A percentile compares a stretch with the other conserved stretches of the same genome.
phyloP scores from a whole-genome alignment of 1,140 invertebrate species.

The Rhopalosiphum maidis region DNA sequence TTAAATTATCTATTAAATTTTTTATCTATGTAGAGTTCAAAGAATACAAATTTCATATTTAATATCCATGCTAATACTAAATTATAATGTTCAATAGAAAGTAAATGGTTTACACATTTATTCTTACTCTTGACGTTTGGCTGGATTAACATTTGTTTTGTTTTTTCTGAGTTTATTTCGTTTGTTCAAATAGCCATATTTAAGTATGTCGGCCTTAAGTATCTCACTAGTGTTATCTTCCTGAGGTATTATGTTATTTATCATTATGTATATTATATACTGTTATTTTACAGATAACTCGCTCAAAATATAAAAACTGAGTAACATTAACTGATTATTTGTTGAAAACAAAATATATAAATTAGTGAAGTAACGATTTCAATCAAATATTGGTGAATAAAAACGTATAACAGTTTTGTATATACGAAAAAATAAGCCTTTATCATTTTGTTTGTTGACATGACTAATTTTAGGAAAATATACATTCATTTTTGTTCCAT shows the following conservation, averaged over 20 bases:
- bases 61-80: not conserved
- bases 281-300: not conserved
- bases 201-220: slow-evolving; percentile 18
- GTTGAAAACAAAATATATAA: not conserved
- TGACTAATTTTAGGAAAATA: not conserved
- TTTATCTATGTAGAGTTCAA: not conserved
- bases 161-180: slow-evolving; percentile 34
- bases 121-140: slow-evolving; percentile 36
- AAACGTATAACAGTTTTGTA: not conserved
- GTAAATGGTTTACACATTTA: not conserved
- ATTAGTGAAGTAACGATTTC: not conserved
- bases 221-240: slow-evolving; percentile 45
- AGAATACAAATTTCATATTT: not conserved
- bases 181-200: slow-evolving; percentile 21
- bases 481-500: not conserved
- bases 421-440: not conserved
- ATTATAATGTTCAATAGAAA: not conserved
- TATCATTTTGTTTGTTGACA: not conserved
- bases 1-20: not conserved
- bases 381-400: not conserved
- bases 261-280: not conserved
- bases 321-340: not conserved
- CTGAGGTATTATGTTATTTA: slow-evolving; percentile 35
- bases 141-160: not conserved
- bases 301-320: not conserved